Percentiles rank a stretch among this genome's conserved stretches.
phyloP scores from a whole-genome alignment of 2,113 vertebrate species.

The Rattus rattus region DNA sequence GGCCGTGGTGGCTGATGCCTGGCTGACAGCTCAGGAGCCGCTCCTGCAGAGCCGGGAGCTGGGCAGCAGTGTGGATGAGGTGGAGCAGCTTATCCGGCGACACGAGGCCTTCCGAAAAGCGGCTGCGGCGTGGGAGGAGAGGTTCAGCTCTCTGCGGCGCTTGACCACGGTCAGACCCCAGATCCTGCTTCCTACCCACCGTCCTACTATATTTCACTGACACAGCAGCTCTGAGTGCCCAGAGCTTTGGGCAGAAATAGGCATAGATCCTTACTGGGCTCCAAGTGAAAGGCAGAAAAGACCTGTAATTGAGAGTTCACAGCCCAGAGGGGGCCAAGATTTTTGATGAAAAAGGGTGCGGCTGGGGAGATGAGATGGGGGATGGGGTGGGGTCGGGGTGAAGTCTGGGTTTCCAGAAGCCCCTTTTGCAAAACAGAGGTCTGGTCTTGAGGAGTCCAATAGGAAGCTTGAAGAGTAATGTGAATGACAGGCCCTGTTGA shows the following conservation, averaged over 20 bases:
- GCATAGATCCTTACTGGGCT: neutral
- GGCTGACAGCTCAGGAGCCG: slow-evolving; percentile 95
- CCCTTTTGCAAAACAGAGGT: neutral
- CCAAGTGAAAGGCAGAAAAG: neutral
- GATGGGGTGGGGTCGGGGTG: neutral
- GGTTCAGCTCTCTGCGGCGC: slow-evolving; percentile 94
- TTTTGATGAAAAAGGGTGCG: neutral
- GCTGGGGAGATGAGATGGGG: neutral
- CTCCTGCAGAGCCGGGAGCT: slow-evolving; percentile 94
- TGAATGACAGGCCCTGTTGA: neutral
- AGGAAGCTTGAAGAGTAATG: neutral
- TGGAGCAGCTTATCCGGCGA: slow-evolving; percentile 96
- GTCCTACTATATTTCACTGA: neutral
- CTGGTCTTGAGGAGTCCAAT: neutral
- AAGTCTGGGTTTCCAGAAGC: neutral
- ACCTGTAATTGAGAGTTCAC: neutral
- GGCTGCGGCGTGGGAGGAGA: slow-evolving; percentile 94
- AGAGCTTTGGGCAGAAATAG: neutral
- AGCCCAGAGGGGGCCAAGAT: neutral
- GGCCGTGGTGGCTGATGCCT: slow-evolving; percentile 95
- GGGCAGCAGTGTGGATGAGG: slow-evolving; percentile 95
- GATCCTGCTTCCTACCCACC: neutral
- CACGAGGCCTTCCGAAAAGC: slow-evolving; percentile 97
- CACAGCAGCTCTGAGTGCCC: neutral
- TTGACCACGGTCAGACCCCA: slow-evolving; percentile 91